Evolutionary conservation across 2,797 vertebrate species (phyloP).

Genomic region (Leptoclinus maculatus): DNA sequence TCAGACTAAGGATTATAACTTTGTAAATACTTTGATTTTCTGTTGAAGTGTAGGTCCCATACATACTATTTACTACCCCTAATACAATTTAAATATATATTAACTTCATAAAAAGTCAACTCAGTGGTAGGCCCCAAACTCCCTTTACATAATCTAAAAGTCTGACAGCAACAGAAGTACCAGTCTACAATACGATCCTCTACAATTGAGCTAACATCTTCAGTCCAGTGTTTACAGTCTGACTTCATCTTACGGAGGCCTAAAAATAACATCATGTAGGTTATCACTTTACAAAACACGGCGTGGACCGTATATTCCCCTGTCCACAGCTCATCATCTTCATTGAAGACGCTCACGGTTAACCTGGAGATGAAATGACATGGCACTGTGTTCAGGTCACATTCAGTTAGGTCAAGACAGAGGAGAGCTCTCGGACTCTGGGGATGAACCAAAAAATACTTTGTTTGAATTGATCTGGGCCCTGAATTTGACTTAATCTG

Average conservation of each 20-base stretch:
- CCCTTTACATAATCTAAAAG: constrained; percentile 58
- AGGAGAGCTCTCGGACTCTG: constrained; percentile 11
- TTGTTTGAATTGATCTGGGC: background rate
- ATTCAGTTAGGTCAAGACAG: constrained; percentile 54
- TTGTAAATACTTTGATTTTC: constrained; percentile 65
- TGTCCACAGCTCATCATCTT: constrained; percentile 60
- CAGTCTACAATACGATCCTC: constrained; percentile 66
- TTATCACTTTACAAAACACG: constrained; percentile 32
- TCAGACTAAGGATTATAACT: constrained; percentile 57
- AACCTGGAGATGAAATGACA: constrained; percentile 50
- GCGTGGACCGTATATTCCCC: background rate
- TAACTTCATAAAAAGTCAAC: constrained; percentile 75
- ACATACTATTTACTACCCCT: constrained; percentile 70
- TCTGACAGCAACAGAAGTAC: constrained; percentile 71
- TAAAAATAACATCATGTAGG: constrained; percentile 22
- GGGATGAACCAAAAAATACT: constrained; percentile 7
- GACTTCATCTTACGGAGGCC: constrained; percentile 43
- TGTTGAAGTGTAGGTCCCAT: constrained; percentile 59
- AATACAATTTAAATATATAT: constrained; percentile 81
- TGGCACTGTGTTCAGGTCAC: constrained; percentile 56
- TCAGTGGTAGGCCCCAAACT: constrained; percentile 54
- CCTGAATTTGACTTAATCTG: background rate
- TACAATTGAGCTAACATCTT: constrained; percentile 55
- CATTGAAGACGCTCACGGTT: constrained; percentile 72
- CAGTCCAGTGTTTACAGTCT: constrained; percentile 70